Evolutionary conservation across 2,888 invertebrate genomes (phyloP), one percentile per base, ranked within the genome.

Genomic region (Scaptomyza reducta): DNA sequence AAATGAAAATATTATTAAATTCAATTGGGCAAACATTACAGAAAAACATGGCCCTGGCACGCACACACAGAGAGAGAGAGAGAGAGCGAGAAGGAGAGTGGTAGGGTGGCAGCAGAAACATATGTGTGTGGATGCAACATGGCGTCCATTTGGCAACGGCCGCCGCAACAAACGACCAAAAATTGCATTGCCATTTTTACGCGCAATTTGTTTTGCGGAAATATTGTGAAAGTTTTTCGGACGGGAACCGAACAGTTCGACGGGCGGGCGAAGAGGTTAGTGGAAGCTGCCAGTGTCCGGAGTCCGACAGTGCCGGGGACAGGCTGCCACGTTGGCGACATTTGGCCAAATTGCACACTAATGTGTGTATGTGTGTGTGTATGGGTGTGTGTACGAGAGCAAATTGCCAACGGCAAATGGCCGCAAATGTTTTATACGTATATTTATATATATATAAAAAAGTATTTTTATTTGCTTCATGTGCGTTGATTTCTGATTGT

Each of bases 1-100:
- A 88, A 88, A 85, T 87, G 80, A 84, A 87, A 89, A 89, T 87
- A 88, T 87, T 87, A 88, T 89, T 88, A 88, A 88, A 87, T 87
- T 89, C 89, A 89, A 87, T 87, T 89, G 88, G 82, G 78, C 73
- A 80, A 89, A 87, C 87, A 88, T 87, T 88, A 81, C 85, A 79
- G 82, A 71, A 79, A 77, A 79, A 77, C 87, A 84, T 80, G 76
- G 54, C 56, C 58, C 64, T 42, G 60, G 57, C 87, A 74, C 84
- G 60, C 77, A 66, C 65, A 51, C 29, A 42, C n/a, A 11, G 10
- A 7, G 55, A 7, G 42, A 3, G 14, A 40, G 9, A 3, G 1
- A 9, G 6, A 22, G 22, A 22, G 40, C 3, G 14, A 11, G 13
- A 7, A 55, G 7, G 47, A 3, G 53, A 11, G 35, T 2, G 16